Conservation (phyloP, 2,113 vertebrate species). For the Hemiprocne comata region DNA sequence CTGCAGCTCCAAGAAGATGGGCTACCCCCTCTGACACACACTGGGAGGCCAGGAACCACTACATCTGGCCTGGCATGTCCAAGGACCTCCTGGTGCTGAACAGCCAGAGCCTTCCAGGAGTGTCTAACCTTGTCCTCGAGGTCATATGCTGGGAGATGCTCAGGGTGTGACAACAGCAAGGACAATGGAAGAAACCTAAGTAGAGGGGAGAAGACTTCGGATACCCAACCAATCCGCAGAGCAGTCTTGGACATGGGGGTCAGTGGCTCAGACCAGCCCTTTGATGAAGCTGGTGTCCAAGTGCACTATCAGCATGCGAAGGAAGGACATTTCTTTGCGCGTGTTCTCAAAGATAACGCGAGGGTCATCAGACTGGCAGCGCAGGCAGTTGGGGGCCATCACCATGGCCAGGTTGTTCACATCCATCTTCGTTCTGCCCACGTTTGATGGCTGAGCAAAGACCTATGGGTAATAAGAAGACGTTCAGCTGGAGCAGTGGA, state of each 20-base stretch:
- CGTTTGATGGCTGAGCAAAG: slow-evolving; percentile 89
- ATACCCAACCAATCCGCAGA: not conserved
- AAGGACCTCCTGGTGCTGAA: not conserved
- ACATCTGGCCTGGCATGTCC: not conserved
- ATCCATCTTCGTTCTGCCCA: slow-evolving; percentile 91
- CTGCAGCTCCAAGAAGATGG: not conserved
- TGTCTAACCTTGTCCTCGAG: not conserved
- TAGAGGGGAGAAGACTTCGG: not conserved
- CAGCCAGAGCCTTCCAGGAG: not conserved
- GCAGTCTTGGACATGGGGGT: not conserved
- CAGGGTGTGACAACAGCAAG: not conserved
- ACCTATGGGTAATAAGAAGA: slow-evolving; percentile 72
- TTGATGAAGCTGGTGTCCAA: slow-evolving; percentile 87
- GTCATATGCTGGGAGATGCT: not conserved
- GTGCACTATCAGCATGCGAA: slow-evolving; percentile 90
- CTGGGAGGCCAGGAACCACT: not conserved
- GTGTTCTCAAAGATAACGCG: slow-evolving; percentile 92
- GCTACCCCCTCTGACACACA: not conserved
- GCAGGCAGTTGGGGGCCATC: slow-evolving; percentile 92
- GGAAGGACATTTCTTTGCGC: slow-evolving; percentile 91
- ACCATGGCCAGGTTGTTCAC: slow-evolving; percentile 95
- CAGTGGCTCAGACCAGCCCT: slow-evolving; percentile 78
- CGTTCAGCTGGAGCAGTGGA: not conserved
- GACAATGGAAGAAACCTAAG: slow-evolving; percentile 2
- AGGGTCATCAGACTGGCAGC: slow-evolving; percentile 89